A percentile compares a stretch with the other conserved stretches of the same genome.
phyloP scores from a whole-genome alignment of 2,888 invertebrate species.

The Metalampra italica region DNA sequence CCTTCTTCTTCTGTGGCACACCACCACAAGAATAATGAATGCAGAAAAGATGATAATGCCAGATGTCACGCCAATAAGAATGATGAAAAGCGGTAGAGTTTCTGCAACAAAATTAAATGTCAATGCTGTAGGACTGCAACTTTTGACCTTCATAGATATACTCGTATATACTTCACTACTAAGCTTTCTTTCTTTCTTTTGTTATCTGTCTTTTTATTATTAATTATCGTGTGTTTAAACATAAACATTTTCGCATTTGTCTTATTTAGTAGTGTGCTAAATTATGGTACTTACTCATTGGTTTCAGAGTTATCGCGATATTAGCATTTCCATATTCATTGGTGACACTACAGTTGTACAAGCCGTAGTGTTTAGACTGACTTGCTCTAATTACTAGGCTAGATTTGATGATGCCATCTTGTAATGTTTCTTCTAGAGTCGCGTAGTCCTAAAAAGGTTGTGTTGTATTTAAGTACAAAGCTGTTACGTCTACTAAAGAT shows the following conservation, averaged over 20 bases:
- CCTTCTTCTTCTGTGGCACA: conserved; percentile 83
- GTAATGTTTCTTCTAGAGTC: conserved; percentile 82
- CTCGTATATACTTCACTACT: no score
- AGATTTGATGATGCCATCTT: conserved; percentile 87
- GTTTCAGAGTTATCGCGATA: conserved; percentile 88
- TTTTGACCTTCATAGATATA: no score
- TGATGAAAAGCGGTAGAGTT: conserved; percentile 87
- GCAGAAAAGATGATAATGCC: conserved; percentile 91
- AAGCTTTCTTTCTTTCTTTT: no score
- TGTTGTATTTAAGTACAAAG: background rate
- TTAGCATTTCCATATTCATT: conserved; percentile 94
- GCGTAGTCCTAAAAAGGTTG: conserved; percentile 79
- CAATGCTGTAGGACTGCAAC: no score
- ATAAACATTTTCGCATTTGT: no score
- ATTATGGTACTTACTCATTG: conserved; percentile 86
- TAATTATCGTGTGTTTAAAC: no score
- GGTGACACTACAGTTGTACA: conserved; percentile 95
- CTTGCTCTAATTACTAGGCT: conserved; percentile 91
- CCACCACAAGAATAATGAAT: conserved; percentile 87
- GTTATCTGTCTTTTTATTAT: no score
- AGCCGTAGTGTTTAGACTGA: conserved; percentile 90
- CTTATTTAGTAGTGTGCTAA: no score
- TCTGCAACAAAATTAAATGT: conserved; percentile 73
- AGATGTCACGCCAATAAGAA: conserved; percentile 90
- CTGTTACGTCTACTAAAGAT: background rate